Evolutionary conservation across 1,140 invertebrate species (phyloP).

Genomic region (Odontomachus brunneus): DNA sequence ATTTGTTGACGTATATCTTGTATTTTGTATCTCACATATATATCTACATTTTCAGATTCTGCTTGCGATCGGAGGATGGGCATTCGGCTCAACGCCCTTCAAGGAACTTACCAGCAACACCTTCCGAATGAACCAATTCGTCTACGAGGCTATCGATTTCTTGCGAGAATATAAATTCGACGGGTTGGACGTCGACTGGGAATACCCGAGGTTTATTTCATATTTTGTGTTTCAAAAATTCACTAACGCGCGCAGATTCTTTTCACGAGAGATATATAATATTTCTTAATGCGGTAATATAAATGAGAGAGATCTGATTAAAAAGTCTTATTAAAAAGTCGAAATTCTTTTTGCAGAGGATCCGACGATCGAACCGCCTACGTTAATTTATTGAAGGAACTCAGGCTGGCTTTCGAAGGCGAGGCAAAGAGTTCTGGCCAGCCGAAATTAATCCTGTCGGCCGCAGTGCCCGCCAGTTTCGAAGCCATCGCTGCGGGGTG

Average conservation of each 20-base stretch:
- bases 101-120: constrained; percentile 96
- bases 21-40: too few species aligned
- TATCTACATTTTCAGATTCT: constrained; percentile 90
- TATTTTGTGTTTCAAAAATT: too few species aligned
- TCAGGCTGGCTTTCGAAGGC: constrained; percentile 95
- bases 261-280: neutral
- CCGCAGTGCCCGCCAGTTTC: constrained; percentile 96
- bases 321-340: too few species aligned
- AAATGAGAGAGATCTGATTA: too few species aligned
- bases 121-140: constrained; percentile 97
- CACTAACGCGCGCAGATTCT: neutral
- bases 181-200: constrained; percentile 98
- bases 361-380: constrained; percentile 93
- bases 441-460: constrained; percentile 93
- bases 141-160: constrained; percentile 97
- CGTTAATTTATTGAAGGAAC: constrained; percentile 92
- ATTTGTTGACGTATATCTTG: too few species aligned
- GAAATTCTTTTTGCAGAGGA: constrained; percentile 87
- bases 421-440: constrained; percentile 88
- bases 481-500: constrained; percentile 96
- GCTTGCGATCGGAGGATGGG: constrained; percentile 97
- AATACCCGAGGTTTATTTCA: constrained; percentile 91
- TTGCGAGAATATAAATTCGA: constrained; percentile 96
- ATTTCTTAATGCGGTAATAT: neutral
- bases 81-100: constrained; percentile 96